Conservation (phyloP, 2,113 vertebrate genomes). For the Marmota monax region DNA sequence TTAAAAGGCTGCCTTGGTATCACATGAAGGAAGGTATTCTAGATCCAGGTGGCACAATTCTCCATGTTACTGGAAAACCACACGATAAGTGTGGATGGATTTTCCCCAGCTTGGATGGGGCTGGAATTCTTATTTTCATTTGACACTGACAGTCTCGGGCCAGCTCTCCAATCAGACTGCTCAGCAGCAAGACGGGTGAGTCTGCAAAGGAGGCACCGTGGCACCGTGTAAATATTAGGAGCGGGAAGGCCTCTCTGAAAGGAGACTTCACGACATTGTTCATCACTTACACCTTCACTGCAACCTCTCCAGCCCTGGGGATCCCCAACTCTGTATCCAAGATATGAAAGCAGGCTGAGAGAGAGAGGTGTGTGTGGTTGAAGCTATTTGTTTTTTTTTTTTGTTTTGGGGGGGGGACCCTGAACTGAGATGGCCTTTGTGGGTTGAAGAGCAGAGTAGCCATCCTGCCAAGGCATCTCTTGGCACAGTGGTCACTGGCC, state of each 20-base stretch:
- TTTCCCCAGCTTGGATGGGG: neutral
- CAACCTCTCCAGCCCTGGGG: neutral
- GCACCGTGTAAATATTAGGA: neutral
- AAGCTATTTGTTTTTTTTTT: neutral
- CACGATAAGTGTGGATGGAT: neutral
- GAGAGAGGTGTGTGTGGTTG: rapidly evolving
- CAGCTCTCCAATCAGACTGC: neutral
- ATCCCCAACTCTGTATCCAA: rapidly evolving
- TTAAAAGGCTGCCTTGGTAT: rapidly evolving
- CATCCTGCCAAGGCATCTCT: no score
- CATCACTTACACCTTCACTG: neutral
- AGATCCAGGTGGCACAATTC: rapidly evolving
- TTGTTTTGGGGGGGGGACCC: neutral
- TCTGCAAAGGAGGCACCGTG: neutral
- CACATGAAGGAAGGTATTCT: neutral
- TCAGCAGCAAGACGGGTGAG: neutral
- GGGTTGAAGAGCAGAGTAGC: neutral
- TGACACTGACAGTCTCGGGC: neutral
- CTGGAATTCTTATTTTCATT: neutral
- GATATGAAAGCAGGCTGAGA: neutral
- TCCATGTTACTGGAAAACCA: rapidly evolving
- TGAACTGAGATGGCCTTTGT: rapidly evolving
- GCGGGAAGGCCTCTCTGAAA: neutral
- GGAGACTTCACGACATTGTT: rapidly evolving
- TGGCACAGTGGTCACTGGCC: neutral